phyloP scores from a whole-genome alignment of 2,888 invertebrate species.

The Neoscelio sp. region DNA sequence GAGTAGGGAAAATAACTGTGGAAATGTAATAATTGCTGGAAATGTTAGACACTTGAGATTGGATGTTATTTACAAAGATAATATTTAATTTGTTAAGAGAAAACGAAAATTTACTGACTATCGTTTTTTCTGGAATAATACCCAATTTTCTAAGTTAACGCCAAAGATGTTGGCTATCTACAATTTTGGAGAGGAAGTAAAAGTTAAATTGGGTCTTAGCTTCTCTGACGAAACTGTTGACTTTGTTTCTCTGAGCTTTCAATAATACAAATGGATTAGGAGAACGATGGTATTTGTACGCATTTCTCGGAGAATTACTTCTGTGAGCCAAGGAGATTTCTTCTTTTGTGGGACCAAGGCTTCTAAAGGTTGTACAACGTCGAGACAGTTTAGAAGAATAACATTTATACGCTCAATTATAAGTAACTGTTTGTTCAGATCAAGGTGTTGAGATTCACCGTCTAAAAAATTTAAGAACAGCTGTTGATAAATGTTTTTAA shows the following conservation, averaged over 20 bases:
- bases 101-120: neutral
- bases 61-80: neutral
- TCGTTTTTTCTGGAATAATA: neutral
- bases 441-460: no score
- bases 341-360: neutral
- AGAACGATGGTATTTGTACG: neutral
- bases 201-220: neutral
- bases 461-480: no score
- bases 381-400: no score
- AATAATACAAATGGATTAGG: neutral
- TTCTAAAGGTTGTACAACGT: neutral
- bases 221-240: neutral
- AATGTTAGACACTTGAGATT: neutral
- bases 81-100: neutral
- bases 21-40: neutral
- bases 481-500: no score
- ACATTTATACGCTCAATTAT: no score
- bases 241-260: neutral
- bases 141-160: neutral
- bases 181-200: neutral
- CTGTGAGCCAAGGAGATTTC: neutral
- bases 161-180: neutral
- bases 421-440: no score
- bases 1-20: no score
- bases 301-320: neutral